phyloP scores from a whole-genome alignment of 2,888 invertebrate species.

The Lymantria dispar region DNA sequence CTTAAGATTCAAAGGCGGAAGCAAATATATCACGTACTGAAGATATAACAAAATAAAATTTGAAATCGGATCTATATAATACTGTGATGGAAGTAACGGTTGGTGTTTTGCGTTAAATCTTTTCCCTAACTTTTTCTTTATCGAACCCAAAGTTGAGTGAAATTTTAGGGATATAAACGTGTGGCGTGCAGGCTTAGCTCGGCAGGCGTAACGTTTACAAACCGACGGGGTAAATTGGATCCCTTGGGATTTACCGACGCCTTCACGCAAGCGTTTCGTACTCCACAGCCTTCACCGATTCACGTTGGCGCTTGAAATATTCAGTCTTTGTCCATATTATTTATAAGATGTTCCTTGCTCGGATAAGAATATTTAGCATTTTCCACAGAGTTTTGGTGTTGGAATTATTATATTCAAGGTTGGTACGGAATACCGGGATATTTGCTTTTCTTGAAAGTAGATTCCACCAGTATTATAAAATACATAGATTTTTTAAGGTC shows the following conservation, averaged over 20 bases:
- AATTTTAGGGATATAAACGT: conserved; percentile 54
- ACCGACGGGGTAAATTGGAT: conserved; percentile 69
- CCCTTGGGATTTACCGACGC: conserved; percentile 66
- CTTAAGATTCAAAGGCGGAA: not conserved
- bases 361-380: conserved; percentile 32
- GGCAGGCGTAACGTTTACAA: conserved; percentile 58
- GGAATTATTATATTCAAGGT: conserved; percentile 8
- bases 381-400: conserved; percentile 15
- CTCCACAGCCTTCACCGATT: conserved; percentile 43
- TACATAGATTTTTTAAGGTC: no score
- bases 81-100: conserved; percentile 28
- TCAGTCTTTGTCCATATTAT: conserved; percentile 52
- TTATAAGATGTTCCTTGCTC: conserved; percentile 34
- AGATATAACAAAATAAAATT: conserved; percentile 26
- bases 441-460: no score
- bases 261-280: conserved; percentile 51
- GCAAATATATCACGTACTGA: conserved; percentile 11
- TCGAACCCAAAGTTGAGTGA: conserved; percentile 50
- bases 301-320: conserved; percentile 61
- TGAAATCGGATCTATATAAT: conserved; percentile 29
- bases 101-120: conserved; percentile 39
- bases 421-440: not conserved
- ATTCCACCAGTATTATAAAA: no score
- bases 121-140: conserved; percentile 49
- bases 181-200: conserved; percentile 52